Evolutionary conservation across 1,140 invertebrate species (phyloP).

Genomic region (Anagrus nilaparvatae): DNA sequence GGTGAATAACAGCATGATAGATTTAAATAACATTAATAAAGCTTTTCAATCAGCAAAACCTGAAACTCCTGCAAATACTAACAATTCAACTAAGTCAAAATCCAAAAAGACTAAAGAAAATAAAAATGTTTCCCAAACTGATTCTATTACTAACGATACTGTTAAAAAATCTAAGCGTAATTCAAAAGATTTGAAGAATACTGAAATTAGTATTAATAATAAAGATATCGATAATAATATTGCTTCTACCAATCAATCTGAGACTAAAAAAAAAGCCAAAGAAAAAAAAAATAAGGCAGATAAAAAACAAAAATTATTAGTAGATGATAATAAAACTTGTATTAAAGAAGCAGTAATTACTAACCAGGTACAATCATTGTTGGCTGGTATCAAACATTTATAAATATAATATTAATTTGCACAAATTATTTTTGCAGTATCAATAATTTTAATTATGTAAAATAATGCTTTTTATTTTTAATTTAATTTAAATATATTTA

Average conservation of each 20-base stretch:
- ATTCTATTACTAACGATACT: slow-evolving; percentile 9
- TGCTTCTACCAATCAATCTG: slow-evolving; percentile 18
- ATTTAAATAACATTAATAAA: slow-evolving; percentile 19
- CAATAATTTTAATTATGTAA: slow-evolving; percentile 9
- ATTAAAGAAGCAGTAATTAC: slow-evolving; percentile 17
- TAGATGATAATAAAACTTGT: slow-evolving; percentile 21
- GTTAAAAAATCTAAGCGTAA: slow-evolving; percentile 16
- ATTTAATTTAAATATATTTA: too few species aligned
- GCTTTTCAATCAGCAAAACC: slow-evolving; percentile 16
- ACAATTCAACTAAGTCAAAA: slow-evolving; percentile 22
- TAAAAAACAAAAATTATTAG: slow-evolving; percentile 27
- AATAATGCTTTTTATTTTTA: slow-evolving; percentile 12
- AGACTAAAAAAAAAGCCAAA: slow-evolving; percentile 29
- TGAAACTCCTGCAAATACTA: slow-evolving; percentile 19
- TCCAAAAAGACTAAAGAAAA: slow-evolving; percentile 25
- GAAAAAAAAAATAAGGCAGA: slow-evolving; percentile 36
- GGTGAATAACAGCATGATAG: slow-evolving; percentile 21
- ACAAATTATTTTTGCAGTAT: slow-evolving; percentile 15
- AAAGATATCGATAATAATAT: slow-evolving; percentile 3
- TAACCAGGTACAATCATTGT: slow-evolving; percentile 22
- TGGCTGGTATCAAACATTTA: too few species aligned
- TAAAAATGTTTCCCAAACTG: slow-evolving; percentile 17
- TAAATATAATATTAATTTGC: slow-evolving; percentile 20
- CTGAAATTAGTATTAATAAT: slow-evolving; percentile 9
- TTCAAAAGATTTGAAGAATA: slow-evolving; percentile 12